Conservation (phyloP, 2,113 vertebrate species). For the Aegotheles bennettii region DNA sequence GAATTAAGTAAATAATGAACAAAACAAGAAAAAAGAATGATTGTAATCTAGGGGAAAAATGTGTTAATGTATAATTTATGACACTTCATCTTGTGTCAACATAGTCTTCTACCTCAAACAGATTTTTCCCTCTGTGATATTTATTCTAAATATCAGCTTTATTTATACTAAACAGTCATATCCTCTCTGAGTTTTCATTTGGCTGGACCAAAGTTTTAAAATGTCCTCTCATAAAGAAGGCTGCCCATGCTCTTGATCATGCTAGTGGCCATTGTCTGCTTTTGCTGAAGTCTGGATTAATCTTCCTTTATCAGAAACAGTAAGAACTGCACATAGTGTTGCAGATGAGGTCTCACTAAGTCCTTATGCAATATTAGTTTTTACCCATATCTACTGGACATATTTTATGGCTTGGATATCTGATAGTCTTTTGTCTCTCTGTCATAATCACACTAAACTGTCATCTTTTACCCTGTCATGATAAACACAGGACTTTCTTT, state of each 20-base stretch:
- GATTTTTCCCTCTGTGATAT: neutral
- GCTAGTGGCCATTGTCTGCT: too few species aligned
- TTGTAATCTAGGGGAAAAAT: neutral
- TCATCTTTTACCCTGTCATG: neutral
- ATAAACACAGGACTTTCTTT: neutral
- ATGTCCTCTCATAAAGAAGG: too few species aligned
- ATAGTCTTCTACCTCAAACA: neutral
- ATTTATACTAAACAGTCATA: neutral
- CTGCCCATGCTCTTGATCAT: too few species aligned
- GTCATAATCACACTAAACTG: neutral
- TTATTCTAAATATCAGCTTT: neutral
- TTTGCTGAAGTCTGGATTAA: too few species aligned
- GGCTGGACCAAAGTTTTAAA: too few species aligned
- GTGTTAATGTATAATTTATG: neutral
- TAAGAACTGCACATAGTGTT: too few species aligned
- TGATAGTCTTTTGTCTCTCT: neutral
- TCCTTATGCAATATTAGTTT: neutral
- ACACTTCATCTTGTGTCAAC: neutral
- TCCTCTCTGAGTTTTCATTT: neutral
- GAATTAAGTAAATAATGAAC: neutral
- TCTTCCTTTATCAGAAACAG: too few species aligned
- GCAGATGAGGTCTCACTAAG: too few species aligned
- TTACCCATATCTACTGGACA: neutral
- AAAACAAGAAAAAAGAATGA: neutral
- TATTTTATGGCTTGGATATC: neutral